Conservation (phyloP, 2,888 invertebrate species). For the Polydesmus complanatus region DNA sequence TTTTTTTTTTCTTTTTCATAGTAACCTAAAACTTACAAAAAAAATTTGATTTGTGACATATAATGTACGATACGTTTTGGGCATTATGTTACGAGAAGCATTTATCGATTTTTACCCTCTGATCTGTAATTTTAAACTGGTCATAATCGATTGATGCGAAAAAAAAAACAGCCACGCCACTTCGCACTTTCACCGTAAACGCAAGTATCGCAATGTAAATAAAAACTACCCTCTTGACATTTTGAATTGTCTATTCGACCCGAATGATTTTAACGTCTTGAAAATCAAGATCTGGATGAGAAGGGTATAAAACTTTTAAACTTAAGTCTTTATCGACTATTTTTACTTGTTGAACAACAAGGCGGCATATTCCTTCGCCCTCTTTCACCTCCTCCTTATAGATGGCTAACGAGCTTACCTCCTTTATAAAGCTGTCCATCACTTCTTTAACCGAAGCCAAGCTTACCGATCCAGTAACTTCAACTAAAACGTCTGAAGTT, state of each 20-base stretch:
- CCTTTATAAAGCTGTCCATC: slow-evolving; percentile 47
- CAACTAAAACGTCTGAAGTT: slow-evolving; percentile 53
- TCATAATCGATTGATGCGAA: no score
- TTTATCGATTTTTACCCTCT: no score
- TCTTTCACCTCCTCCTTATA: slow-evolving; percentile 24
- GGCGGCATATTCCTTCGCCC: slow-evolving; percentile 24
- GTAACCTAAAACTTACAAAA: no score
- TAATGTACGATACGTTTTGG: no score
- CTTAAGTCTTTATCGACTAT: slow-evolving; percentile 52
- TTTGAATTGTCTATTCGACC: no score
- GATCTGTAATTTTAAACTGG: no score
- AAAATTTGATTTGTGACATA: no score
- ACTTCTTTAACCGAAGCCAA: slow-evolving; percentile 50
- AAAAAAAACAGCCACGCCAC: not conserved
- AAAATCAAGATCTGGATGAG: slow-evolving; percentile 52
- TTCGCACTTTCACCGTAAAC: no score
- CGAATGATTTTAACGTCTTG: slow-evolving; percentile 26
- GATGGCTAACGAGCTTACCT: slow-evolving; percentile 23
- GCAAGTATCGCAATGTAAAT: no score
- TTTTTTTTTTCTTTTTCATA: no score
- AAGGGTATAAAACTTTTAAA: slow-evolving; percentile 63
- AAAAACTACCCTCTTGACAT: no score
- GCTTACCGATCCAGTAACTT: slow-evolving; percentile 57
- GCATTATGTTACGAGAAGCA: no score
- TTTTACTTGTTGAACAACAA: slow-evolving; percentile 52